These are phyloP conservation scores for Pachypsylla venusta DNA, from an alignment of 1,140 invertebrate genomes.

Conservation along the genomic window DNA sequence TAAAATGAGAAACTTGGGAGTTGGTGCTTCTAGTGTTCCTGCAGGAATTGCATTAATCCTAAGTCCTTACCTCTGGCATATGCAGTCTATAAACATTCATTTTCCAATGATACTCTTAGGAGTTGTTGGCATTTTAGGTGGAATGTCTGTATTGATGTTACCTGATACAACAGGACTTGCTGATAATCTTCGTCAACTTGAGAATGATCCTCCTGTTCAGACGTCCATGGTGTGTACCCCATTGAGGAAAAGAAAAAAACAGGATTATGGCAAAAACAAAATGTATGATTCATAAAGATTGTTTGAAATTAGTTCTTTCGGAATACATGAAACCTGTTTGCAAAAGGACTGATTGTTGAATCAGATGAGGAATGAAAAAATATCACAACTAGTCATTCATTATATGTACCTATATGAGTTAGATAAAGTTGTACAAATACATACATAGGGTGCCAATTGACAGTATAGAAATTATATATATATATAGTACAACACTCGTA, in stretches of 20 bases:
- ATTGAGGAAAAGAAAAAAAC: neutral
- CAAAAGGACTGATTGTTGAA: no score
- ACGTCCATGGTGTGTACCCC: neutral
- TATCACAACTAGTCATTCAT: no score
- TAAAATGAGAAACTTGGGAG: conserved; percentile 51
- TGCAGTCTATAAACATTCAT: conserved; percentile 36
- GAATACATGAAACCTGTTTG: no score
- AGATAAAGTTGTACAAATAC: no score
- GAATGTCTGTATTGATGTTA: conserved; percentile 40
- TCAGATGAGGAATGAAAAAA: no score
- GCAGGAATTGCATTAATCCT: conserved; percentile 50
- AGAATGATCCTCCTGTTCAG: neutral
- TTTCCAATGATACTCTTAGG: conserved; percentile 46
- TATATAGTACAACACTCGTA: no score
- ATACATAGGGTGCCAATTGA: no score
- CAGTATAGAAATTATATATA: no score
- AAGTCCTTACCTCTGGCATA: conserved; percentile 53
- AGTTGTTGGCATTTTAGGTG: conserved; percentile 41
- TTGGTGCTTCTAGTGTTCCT: conserved; percentile 50
- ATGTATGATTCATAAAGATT: no score
- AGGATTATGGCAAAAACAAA: no score
- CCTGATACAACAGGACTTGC: conserved; percentile 35
- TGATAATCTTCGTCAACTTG: neutral
- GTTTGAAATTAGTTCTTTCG: no score
- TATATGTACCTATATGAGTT: no score